A percentile compares a stretch with the other conserved stretches of the same genome.
phyloP scores from a whole-genome alignment of 2,113 vertebrate genomes.

The Cavia porcellus region DNA sequence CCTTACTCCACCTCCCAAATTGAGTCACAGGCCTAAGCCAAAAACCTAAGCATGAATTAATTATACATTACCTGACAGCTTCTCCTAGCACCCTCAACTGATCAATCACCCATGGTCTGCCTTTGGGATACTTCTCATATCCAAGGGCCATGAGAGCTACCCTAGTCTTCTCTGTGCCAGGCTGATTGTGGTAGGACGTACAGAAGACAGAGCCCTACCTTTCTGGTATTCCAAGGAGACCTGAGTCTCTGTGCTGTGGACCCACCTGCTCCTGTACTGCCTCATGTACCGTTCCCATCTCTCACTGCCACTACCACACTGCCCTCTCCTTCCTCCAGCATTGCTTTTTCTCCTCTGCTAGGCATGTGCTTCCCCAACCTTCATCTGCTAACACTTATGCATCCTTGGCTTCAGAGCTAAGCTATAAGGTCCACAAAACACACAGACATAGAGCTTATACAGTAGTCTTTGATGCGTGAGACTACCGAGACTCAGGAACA shows the following conservation, averaged over 20 bases:
- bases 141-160: neutral
- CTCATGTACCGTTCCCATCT: neutral
- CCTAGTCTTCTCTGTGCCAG: rapidly evolving
- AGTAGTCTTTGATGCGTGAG: neutral
- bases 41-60: neutral
- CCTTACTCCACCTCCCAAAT: neutral
- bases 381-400: neutral
- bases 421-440: neutral
- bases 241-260: rapidly evolving
- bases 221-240: neutral
- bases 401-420: neutral
- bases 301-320: neutral
- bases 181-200: neutral
- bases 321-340: neutral
- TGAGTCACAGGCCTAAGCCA: neutral
- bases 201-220: neutral
- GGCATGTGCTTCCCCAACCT: neutral
- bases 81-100: neutral
- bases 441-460: neutral
- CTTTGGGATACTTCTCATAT: neutral
- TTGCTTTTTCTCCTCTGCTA: neutral
- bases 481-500: neutral
- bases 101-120: neutral
- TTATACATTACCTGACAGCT: neutral
- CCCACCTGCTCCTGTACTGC: neutral